These are phyloP conservation scores for Brachystomella parvula DNA, from an alignment of 1,140 invertebrate genomes.

Conservation along the genomic window DNA sequence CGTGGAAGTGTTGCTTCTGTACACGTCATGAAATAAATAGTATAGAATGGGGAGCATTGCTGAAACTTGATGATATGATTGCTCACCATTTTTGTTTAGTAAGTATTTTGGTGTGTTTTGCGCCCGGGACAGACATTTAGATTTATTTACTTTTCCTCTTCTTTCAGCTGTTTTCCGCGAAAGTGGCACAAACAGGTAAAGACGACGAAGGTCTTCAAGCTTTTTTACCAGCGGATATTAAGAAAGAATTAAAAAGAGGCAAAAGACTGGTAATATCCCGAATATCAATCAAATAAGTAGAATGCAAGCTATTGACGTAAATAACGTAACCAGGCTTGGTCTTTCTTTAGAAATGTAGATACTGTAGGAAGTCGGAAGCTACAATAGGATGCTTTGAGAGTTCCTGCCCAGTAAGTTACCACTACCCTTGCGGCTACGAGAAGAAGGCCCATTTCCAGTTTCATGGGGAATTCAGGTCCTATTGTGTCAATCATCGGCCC, in stretches of 20 bases:
- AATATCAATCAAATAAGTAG: neutral
- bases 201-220: conserved; percentile 55
- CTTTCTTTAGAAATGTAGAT: conserved; percentile 52
- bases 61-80: conserved; percentile 16
- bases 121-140: neutral
- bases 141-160: neutral
- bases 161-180: conserved; percentile 51
- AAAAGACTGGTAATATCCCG: conserved; percentile 43
- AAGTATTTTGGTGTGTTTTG: conserved; percentile 9
- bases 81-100: conserved; percentile 37
- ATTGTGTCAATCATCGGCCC: conserved; percentile 26
- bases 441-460: conserved; percentile 51
- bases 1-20: conserved; percentile 26
- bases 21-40: conserved; percentile 15
- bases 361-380: conserved; percentile 51
- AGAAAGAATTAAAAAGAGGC: conserved; percentile 50
- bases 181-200: conserved; percentile 52
- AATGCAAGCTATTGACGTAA: neutral
- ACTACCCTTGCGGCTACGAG: conserved; percentile 54
- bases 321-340: conserved; percentile 11
- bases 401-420: conserved; percentile 53
- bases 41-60: conserved; percentile 33
- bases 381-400: conserved; percentile 52
- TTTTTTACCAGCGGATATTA: conserved; percentile 53
- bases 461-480: conserved; percentile 51